Percentiles rank a stretch among this genome's conserved stretches.
Evolutionary conservation across 1,140 invertebrate species (phyloP).

Genomic region (Penaeus vannamei): DNA sequence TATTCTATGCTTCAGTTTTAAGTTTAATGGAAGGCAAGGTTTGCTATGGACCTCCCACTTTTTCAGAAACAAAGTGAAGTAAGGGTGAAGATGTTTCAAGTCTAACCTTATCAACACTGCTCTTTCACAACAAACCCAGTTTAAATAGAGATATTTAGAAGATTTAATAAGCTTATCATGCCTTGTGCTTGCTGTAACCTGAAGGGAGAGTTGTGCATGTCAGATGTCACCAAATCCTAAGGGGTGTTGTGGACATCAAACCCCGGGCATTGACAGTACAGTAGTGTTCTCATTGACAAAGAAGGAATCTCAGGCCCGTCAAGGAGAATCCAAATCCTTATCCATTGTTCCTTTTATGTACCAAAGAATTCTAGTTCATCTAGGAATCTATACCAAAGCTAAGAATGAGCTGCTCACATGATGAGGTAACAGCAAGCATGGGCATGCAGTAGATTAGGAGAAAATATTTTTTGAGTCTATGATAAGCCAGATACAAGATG

Average conservation of each 20-base stretch:
- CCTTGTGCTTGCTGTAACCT: conserved; percentile 48
- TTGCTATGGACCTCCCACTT: conserved; percentile 37
- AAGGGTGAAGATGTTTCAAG: conserved; percentile 40
- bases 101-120: conserved; percentile 47
- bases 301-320: conserved; percentile 46
- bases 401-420: conserved; percentile 26
- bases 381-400: conserved; percentile 46
- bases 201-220: not conserved
- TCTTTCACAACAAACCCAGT: conserved; percentile 51
- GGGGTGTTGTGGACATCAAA: conserved; percentile 13
- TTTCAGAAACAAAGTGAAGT: conserved; percentile 47
- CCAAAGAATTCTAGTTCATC: conserved; percentile 55
- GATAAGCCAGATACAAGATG: conserved; percentile 33
- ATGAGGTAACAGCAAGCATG: conserved; percentile 26
- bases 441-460: conserved; percentile 27
- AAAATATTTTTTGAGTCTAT: conserved; percentile 34
- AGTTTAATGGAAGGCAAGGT: conserved; percentile 41
- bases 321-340: conserved; percentile 34
- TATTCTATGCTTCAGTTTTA: conserved; percentile 45
- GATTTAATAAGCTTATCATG: conserved; percentile 54
- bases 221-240: not conserved
- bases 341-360: conserved; percentile 49
- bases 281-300: conserved; percentile 32
- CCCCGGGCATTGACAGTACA: conserved; percentile 9
- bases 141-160: conserved; percentile 48